Evolutionary conservation across 2,888 invertebrate genomes (phyloP).

Genomic region (Leistus spinibarbis): DNA sequence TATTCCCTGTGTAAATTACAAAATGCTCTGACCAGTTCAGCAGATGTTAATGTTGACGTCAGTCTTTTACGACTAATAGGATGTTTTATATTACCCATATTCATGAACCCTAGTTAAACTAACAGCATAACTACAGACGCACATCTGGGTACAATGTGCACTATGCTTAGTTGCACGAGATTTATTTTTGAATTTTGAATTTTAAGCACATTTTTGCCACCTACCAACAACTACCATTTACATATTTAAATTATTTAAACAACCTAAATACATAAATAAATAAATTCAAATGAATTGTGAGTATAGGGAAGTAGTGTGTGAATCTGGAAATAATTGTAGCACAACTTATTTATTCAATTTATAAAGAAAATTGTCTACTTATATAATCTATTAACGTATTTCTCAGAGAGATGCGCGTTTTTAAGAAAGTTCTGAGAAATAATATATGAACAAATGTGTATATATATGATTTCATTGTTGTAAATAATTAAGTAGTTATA

Average conservation of each 20-base stretch:
- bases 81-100: constrained; percentile 5
- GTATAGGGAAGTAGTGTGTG: background rate
- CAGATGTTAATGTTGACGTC: background rate
- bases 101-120: background rate
- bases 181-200: background rate
- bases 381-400: background rate
- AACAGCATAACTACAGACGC: background rate
- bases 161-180: background rate
- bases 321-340: background rate
- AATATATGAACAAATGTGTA: background rate
- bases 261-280: background rate
- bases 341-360: background rate
- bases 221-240: background rate
- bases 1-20: too few relatives aligned
- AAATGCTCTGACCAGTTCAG: too few relatives aligned
- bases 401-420: background rate
- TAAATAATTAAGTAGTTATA: background rate
- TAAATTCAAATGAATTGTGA: background rate
- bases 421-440: background rate
- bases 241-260: background rate
- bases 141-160: background rate
- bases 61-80: background rate
- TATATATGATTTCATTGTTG: background rate
- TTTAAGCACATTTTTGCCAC: background rate
- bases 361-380: background rate